Conservation (phyloP, 1,140 invertebrate genomes). For the Aphelenchoides besseyi region DNA sequence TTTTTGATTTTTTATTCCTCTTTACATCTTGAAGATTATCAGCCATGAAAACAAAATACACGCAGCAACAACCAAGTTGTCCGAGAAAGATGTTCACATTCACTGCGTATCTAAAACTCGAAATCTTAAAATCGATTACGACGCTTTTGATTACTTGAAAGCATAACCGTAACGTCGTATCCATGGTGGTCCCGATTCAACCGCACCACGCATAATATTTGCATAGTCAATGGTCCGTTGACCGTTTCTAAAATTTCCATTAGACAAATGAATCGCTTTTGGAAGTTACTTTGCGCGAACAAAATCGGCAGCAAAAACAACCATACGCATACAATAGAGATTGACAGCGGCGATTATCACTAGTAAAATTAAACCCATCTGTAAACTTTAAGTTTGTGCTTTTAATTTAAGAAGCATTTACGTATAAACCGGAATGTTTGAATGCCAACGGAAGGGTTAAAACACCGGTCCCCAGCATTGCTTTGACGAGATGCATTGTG, state of each 20-base stretch:
- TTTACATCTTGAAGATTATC: constrained; percentile 67
- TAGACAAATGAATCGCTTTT: neutral
- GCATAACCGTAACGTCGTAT: constrained; percentile 51
- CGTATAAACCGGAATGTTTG: constrained; percentile 59
- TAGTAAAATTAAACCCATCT: constrained; percentile 46
- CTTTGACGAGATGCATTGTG: constrained; percentile 55
- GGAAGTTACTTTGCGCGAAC: constrained; percentile 34
- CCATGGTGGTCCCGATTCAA: constrained; percentile 57
- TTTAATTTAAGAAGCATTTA: constrained; percentile 21
- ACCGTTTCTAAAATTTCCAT: constrained; percentile 43
- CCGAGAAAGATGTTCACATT: constrained; percentile 73
- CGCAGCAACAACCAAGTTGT: constrained; percentile 90
- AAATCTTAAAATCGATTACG: neutral
- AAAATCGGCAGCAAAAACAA: constrained; percentile 54
- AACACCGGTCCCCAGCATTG: constrained; percentile 60
- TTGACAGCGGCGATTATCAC: constrained; percentile 55
- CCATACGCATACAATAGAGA: constrained; percentile 53
- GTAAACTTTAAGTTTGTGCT: constrained; percentile 32
- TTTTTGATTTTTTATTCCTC: constrained; percentile 4
- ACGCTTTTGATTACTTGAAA: constrained; percentile 47
- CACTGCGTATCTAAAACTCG: constrained; percentile 52
- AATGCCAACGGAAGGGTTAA: constrained; percentile 58
- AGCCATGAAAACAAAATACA: constrained; percentile 90
- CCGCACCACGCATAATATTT: constrained; percentile 56
- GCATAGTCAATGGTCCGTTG: constrained; percentile 57